Percentiles rank a stretch among this genome's conserved stretches.
Evolutionary conservation across 2,113 vertebrate species (phyloP).

Genomic region (Platichthys stellatus): DNA sequence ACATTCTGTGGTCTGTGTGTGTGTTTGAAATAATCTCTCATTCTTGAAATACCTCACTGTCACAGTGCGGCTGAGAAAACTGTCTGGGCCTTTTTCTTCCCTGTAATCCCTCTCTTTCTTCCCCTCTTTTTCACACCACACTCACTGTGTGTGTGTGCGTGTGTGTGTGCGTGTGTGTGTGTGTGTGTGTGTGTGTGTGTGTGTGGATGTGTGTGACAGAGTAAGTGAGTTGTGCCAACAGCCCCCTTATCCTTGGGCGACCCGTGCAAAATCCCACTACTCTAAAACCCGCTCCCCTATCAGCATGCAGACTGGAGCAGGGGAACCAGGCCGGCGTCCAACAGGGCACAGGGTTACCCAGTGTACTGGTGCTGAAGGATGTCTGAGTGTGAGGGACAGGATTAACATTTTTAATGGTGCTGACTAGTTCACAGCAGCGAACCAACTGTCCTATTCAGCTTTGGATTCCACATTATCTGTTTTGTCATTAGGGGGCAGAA

Average conservation of each 20-base stretch:
- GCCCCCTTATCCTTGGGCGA: slow-evolving; percentile 61
- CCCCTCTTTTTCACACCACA: slow-evolving; percentile 65
- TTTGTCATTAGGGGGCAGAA: no score
- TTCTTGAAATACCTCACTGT: slow-evolving; percentile 77
- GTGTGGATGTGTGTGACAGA: slow-evolving; percentile 3
- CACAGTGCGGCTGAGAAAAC: slow-evolving; percentile 70
- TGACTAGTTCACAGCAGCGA: not conserved
- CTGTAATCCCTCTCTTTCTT: slow-evolving; percentile 74
- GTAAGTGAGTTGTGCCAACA: slow-evolving; percentile 52
- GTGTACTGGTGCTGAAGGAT: not conserved
- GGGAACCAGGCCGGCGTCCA: slow-evolving; percentile 52
- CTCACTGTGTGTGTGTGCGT: slow-evolving; percentile 22
- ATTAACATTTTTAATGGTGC: not conserved
- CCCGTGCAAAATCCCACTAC: slow-evolving; percentile 41
- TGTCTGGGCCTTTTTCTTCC: slow-evolving; percentile 65
- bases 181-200: slow-evolving; percentile 16
- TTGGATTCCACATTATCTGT: no score
- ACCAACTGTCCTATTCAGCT: no score
- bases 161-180: not conserved
- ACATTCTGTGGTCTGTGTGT: slow-evolving; percentile 40
- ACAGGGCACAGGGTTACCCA: slow-evolving; percentile 54
- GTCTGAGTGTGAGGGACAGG: not conserved
- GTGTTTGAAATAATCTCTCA: slow-evolving; percentile 67
- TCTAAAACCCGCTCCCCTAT: slow-evolving; percentile 43
- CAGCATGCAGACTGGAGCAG: slow-evolving; percentile 42